These are phyloP conservation scores for Pseudomugil gertrudae DNA, from an alignment of 2,797 vertebrate species.

Conservation along the genomic window DNA sequence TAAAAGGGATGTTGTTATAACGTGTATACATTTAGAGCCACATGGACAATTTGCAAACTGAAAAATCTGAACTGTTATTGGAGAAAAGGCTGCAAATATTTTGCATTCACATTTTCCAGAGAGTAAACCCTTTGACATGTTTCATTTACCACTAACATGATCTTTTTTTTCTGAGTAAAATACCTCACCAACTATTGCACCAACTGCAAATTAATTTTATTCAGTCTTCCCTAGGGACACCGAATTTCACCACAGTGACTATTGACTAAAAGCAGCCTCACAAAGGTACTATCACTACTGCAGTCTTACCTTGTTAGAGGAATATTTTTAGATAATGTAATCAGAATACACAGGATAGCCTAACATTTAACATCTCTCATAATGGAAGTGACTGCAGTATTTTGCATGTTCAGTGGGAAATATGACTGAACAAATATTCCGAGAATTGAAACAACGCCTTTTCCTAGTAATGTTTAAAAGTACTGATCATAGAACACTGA, in stretches of 20 bases:
- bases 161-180: slow-evolving; percentile 3
- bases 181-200: neutral
- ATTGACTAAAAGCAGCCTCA: neutral
- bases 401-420: slow-evolving; percentile 2
- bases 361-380: neutral
- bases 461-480: slow-evolving; percentile 26
- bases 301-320: neutral
- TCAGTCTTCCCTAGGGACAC: slow-evolving; percentile 7
- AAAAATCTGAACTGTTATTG: neutral
- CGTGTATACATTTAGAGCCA: neutral
- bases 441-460: slow-evolving; percentile 8
- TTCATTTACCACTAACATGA: neutral
- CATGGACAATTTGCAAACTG: neutral
- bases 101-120: neutral
- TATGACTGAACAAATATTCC: neutral
- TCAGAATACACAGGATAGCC: slow-evolving; percentile 3
- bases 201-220: neutral
- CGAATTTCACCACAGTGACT: slow-evolving; percentile 8
- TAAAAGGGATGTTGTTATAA: slow-evolving; percentile 2
- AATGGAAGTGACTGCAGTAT: slow-evolving; percentile 6
- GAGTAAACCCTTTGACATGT: neutral
- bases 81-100: neutral
- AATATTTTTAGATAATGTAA: slow-evolving; percentile 11
- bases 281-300: slow-evolving; percentile 2
- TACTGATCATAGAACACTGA: neutral